phyloP scores from a whole-genome alignment of 2,888 invertebrate genomes.

The Polia nebulosa region DNA sequence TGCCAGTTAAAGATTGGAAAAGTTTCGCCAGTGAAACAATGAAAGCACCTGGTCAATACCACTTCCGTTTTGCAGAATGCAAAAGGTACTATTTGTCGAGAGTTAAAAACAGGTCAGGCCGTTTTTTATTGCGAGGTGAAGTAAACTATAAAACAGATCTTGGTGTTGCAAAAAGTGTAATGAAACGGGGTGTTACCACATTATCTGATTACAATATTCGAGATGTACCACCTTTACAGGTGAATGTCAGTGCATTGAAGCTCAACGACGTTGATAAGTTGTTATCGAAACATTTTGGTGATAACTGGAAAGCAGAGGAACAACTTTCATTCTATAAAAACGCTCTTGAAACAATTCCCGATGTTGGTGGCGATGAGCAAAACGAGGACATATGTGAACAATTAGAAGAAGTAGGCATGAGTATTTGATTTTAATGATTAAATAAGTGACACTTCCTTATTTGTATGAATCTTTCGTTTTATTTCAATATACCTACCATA shows the following conservation, averaged over 20 bases:
- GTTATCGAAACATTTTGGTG: conserved; percentile 14
- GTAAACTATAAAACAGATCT: conserved; percentile 22
- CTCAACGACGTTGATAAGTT: conserved; percentile 6
- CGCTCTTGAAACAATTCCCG: conserved; percentile 13
- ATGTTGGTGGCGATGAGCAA: conserved; percentile 12
- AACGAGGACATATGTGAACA: conserved; percentile 17
- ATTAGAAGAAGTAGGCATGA: conserved; percentile 21
- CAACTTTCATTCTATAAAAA: conserved; percentile 24
- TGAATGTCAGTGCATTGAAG: conserved; percentile 16
- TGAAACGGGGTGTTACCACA: conserved; percentile 13
- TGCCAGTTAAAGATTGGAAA: conserved; percentile 20
- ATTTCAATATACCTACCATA: conserved; percentile 3
- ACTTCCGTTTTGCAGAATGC: conserved; percentile 20
- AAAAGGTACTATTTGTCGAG: too few relatives aligned
- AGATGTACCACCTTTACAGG: conserved; percentile 14
- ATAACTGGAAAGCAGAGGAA: conserved; percentile 21
- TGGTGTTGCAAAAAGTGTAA: conserved; percentile 15
- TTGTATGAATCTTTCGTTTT: conserved; percentile 3
- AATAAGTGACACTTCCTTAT: conserved; percentile 5
- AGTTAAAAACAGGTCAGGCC: conserved; percentile 5
- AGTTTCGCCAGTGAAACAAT: conserved; percentile 28
- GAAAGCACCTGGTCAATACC: conserved; percentile 44
- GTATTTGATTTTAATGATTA: conserved; percentile 10
- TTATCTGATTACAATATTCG: conserved; percentile 10
- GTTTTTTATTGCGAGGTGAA: conserved; percentile 14